Evolutionary conservation across 2,113 vertebrate species (phyloP).

Genomic region (Halcyon senegalensis): DNA sequence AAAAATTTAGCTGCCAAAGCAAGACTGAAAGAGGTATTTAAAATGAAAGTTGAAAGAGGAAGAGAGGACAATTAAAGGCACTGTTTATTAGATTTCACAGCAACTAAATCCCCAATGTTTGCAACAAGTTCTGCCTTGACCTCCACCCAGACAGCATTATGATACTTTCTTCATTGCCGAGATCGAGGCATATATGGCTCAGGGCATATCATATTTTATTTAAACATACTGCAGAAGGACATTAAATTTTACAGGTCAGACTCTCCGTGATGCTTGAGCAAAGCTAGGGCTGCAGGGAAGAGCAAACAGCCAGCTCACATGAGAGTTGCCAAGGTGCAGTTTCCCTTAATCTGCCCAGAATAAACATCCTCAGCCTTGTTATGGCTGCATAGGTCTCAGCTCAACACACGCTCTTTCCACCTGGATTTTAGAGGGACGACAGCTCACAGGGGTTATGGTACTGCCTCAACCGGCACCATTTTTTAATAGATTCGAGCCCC

Average conservation of each 20-base stretch:
- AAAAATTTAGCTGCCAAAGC: not conserved
- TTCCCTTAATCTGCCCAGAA: not conserved
- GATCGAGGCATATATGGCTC: not conserved
- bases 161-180: not conserved
- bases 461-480: not conserved
- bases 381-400: not conserved
- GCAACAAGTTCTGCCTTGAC: not conserved
- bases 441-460: not conserved
- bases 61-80: not conserved
- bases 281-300: not conserved
- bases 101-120: not conserved
- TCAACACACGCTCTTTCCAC: not conserved
- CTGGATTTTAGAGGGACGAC: not conserved
- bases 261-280: not conserved
- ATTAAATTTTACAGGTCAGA: not conserved
- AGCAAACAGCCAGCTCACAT: not conserved
- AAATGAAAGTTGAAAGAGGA: not conserved
- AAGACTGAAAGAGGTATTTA: not conserved
- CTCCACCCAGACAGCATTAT: not conserved
- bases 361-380: not conserved
- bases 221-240: slow-evolving; percentile 4
- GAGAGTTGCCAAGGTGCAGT: not conserved
- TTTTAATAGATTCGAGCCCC: not conserved
- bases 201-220: slow-evolving; percentile 14
- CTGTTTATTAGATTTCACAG: not conserved